Conservation (phyloP, 2,888 invertebrate genomes). For the Drosophila silvestris region DNA sequence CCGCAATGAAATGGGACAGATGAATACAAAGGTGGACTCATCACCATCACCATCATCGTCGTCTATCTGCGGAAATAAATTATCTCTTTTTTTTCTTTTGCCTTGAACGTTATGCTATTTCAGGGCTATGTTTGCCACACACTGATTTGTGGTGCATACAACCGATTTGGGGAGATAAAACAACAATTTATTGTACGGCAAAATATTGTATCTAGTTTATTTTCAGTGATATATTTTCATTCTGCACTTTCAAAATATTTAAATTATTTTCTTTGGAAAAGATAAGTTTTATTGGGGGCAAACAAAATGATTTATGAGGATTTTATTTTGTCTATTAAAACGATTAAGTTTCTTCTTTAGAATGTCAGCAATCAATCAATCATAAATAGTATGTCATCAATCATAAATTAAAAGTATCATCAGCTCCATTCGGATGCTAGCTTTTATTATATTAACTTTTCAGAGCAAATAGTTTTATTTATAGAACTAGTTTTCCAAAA, state of each 20-base stretch:
- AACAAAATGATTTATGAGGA: not conserved
- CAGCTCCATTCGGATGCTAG: not conserved
- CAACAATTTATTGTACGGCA: not conserved
- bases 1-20: constrained; percentile 40
- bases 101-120: constrained; percentile 28
- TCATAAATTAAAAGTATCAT: not conserved
- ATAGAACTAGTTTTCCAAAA: not conserved
- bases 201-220: not conserved
- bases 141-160: constrained; percentile 13
- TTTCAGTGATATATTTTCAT: not conserved
- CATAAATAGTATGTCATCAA: not conserved
- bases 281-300: not conserved
- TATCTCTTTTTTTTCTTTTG: constrained; percentile 20
- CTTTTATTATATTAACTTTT: not conserved
- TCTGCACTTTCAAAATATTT: not conserved
- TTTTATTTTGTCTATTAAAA: not conserved
- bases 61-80: constrained; percentile 43
- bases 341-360: not conserved
- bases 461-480: not conserved
- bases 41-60: constrained; percentile 1
- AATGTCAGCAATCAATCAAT: not conserved
- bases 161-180: not conserved
- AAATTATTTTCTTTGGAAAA: not conserved
- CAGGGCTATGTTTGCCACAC: constrained; percentile 38
- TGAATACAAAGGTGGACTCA: not conserved